phyloP scores from a whole-genome alignment of 2,113 vertebrate genomes.

The Brachypteracias leptosomus region DNA sequence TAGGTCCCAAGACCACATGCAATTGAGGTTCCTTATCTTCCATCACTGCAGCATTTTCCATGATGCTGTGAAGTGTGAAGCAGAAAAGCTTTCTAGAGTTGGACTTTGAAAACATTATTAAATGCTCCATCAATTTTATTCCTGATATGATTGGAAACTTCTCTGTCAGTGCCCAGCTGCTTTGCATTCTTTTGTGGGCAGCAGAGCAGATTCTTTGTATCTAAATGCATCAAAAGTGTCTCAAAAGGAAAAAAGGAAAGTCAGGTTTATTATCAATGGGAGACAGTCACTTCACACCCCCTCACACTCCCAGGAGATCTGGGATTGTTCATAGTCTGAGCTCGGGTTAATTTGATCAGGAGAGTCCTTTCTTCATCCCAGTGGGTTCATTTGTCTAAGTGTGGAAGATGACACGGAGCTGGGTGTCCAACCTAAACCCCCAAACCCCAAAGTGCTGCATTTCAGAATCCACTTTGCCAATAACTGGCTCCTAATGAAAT shows the following conservation, averaged over 20 bases:
- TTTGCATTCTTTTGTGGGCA: neutral
- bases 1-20: accelerated
- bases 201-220: neutral
- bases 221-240: neutral
- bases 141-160: accelerated
- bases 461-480: neutral
- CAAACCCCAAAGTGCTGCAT: neutral
- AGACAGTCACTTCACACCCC: neutral
- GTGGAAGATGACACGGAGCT: neutral
- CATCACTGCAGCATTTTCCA: accelerated
- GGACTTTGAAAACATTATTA: neutral
- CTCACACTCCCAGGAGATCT: neutral
- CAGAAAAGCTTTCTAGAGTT: neutral
- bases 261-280: neutral
- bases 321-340: neutral
- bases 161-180: neutral
- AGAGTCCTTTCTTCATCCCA: neutral
- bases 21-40: neutral
- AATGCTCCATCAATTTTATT: neutral
- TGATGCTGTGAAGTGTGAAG: neutral
- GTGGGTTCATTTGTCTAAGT: neutral
- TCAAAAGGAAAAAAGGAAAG: neutral
- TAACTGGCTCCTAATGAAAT: neutral
- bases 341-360: neutral
- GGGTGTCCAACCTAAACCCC: neutral